Base-by-base conservation (phyloP, 2,888 invertebrate species). In the Carpatolechia fugitivella region DNA sequence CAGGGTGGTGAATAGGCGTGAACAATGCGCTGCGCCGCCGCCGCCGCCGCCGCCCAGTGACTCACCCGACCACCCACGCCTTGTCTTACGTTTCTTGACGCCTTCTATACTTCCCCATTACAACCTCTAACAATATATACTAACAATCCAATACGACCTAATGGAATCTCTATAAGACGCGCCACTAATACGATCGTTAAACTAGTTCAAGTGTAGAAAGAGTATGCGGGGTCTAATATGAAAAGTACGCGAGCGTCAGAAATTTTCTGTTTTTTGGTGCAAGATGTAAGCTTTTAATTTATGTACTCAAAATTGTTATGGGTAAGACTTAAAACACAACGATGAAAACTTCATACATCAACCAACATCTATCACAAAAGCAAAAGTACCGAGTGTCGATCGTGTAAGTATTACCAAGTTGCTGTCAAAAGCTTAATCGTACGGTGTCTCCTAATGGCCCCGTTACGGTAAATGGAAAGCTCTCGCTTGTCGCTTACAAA, bases 1-100 rank as follows among this genome's bases (percentile, higher is more conserved):
- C 60, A 64, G 64, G 64, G 64, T 71, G 68, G 78, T 82, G 78
- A 80, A 83, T 83, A 78, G 74, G 70, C 68, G 71, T 70, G 68
- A 66, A 80, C 74, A 80, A 80, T 78, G 67, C 68, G 63, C 63
- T 68, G 69, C 68, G 58, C 48, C 56, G 16, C 40, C 49, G 52
- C 47, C 54, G 59, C 63, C 65, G 63, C n/a, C n/a, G n/a, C n/a
- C n/a, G n/a, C n/a, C n/a, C n/a, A n/a, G 58, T 71, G 69, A 71
- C 62, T 71, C 69, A 52, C 54, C 55, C 59, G 74, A 72, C 76
- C 76, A 74, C 74, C 76, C 74, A 73, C 71, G 57, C 65, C 56
- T 49, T 53, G 56, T 55, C 55, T 54, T 52, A 49, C 35, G 20
- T 20, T 10, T 8, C 20, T 29, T 16, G 40, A 58, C 58, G 55